A percentile compares a stretch with the other conserved stretches of the same genome.
phyloP scores from a whole-genome alignment of 35 echinoderm and acorn worm species.

The Ptychodera flava region DNA sequence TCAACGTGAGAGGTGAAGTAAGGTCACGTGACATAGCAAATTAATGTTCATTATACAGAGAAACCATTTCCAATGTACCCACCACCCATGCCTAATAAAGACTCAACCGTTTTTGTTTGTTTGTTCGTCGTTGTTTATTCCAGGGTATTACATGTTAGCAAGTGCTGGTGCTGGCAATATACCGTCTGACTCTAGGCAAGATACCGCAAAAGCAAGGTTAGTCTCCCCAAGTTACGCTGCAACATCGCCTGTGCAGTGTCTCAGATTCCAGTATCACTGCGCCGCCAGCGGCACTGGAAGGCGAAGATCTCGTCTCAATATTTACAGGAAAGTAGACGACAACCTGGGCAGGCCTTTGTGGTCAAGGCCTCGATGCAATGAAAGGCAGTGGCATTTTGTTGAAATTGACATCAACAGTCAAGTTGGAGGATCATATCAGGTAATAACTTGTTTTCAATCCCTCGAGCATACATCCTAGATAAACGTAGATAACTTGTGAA shows the following conservation, averaged over 20 bases:
- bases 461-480: too few species aligned
- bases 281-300: background rate
- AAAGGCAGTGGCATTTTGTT: background rate
- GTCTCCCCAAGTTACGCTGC: background rate
- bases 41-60: too few species aligned
- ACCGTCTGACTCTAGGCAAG: background rate
- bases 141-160: background rate
- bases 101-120: too few species aligned
- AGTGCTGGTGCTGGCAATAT: background rate
- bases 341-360: background rate
- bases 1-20: too few species aligned
- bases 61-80: too few species aligned
- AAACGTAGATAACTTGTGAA: too few species aligned
- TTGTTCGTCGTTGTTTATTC: too few species aligned
- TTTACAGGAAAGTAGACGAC: background rate
- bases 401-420: background rate
- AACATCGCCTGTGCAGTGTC: background rate
- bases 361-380: background rate
- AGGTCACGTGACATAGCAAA: too few species aligned
- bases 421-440: background rate
- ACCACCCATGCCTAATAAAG: too few species aligned
- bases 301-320: background rate
- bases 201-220: background rate
- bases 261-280: background rate
- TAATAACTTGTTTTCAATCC: background rate